Base-by-base conservation (phyloP, 2,113 vertebrate genomes). In the Chaetodon trifascialis region DNA sequence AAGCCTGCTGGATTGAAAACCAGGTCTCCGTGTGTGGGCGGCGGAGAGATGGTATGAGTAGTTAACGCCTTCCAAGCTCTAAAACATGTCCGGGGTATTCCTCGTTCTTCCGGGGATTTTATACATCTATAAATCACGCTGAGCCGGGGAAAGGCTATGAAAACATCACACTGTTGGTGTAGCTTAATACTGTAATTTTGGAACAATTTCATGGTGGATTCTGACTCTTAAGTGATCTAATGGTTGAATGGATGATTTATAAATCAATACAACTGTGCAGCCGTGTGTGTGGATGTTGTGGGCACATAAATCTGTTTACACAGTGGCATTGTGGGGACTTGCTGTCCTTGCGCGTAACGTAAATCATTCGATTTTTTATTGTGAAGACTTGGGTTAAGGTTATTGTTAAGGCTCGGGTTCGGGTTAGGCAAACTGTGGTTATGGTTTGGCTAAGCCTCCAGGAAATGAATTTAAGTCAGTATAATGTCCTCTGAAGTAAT, bases 21-120 rank as follows among this genome's bases (percentile, higher is more conserved):
- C 12, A 87, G 76, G 51, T 85, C 88, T 79, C 65, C 63, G 1
- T 90, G 89, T 83, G 92, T 92, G 80, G 83, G 86, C 62, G 74
- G 77, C 60, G 56, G 66, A 66, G 16, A 73, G 83, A 90, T 85
- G 79, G 78, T 66, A 83, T 77, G 84, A 88, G 49, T 56, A 63
- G 83, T 87, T 55, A 71, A 84, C 55, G 80, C 77, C 79, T 88
- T 83, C 69, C 79, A 62, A 67, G 66, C 78, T 68, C 30, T 66
- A 51, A 64, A 65, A 58, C 25, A 14, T 78, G 78, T 79, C 71
- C 54, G 17, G 84, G 80, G 80, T 84, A 80, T 86, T 90, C 76
- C 85, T 80, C 14, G 3, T 79, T 90, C 81, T 77, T 74, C 58
- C 2, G 30, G 89, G 80, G 80, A 75, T 80, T 90, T 88, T 83